phyloP scores from a whole-genome alignment of 2,113 vertebrate species.

The Eira barbara region DNA sequence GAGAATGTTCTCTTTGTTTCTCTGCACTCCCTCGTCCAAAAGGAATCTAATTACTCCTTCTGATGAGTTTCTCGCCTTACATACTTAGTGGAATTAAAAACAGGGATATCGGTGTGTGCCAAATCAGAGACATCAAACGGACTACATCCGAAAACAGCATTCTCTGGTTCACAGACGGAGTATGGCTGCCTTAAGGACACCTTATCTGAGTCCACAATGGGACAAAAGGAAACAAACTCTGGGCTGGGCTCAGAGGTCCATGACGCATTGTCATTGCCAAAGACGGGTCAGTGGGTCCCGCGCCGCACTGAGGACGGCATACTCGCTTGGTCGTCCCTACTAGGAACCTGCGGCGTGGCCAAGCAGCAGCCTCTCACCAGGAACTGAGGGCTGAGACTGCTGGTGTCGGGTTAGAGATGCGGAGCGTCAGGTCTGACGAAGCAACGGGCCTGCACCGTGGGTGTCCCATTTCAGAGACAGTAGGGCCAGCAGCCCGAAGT shows the following conservation, averaged over 20 bases:
- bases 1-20: slow-evolving; percentile 9
- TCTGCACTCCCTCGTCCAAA: background rate
- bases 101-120: background rate
- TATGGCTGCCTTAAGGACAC: background rate
- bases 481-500: background rate
- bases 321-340: background rate
- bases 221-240: background rate
- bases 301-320: background rate
- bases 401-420: background rate
- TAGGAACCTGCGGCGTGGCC: background rate
- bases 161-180: background rate
- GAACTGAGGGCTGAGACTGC: background rate
- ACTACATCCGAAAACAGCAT: slow-evolving; percentile 4
- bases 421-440: background rate
- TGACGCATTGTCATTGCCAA: background rate
- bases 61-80: slow-evolving; percentile 5
- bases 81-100: slow-evolving; percentile 31
- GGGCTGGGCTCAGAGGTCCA: background rate
- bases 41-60: background rate
- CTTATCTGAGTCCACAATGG: background rate
- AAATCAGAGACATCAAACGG: background rate
- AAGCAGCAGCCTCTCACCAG: background rate
- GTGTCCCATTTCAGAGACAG: background rate
- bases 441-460: background rate
- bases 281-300: rapidly evolving